Evolutionary conservation across 1,140 invertebrate species (phyloP).

Genomic region (Drosophila nannoptera): DNA sequence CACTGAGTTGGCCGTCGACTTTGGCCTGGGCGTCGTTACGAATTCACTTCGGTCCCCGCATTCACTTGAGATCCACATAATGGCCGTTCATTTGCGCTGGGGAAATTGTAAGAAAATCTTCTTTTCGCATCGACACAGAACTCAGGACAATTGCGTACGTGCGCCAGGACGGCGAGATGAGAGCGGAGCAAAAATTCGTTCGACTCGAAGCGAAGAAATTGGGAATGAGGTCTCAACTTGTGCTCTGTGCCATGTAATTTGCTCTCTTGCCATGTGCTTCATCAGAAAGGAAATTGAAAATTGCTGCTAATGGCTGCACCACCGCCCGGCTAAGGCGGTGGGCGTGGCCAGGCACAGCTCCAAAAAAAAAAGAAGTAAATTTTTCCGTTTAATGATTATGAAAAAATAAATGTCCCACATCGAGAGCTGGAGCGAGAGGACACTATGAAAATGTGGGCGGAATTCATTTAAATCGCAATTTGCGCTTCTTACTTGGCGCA

Average conservation of each 20-base stretch:
- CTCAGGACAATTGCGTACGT: constrained; percentile 74
- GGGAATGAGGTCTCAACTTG: constrained; percentile 54
- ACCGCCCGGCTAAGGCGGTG: constrained; percentile 27
- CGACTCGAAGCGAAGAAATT: constrained; percentile 3
- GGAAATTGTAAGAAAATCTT: constrained; percentile 66
- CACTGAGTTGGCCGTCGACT: constrained; percentile 49
- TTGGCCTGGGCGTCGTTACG: constrained; percentile 53
- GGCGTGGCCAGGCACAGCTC: constrained; percentile 44
- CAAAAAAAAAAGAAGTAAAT: constrained; percentile 30
- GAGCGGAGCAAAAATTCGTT: neutral
- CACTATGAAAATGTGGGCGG: constrained; percentile 71
- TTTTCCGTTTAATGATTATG: constrained; percentile 62
- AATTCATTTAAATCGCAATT: constrained; percentile 72
- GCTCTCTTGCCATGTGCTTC: constrained; percentile 79
- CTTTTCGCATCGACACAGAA: constrained; percentile 25
- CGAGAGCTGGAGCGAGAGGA: constrained; percentile 39
- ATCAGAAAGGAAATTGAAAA: constrained; percentile 79
- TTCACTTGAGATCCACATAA: constrained; percentile 76
- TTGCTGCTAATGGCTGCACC: constrained; percentile 72
- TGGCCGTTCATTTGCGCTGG: constrained; percentile 73
- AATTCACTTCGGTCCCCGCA: constrained; percentile 72
- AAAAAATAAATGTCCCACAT: constrained; percentile 44
- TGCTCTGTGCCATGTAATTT: constrained; percentile 74
- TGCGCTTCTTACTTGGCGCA: constrained; percentile 46
- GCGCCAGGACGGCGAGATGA: constrained; percentile 33